Percentiles rank a stretch among this genome's conserved stretches.
Evolutionary conservation across 2,888 invertebrate genomes (phyloP).

Genomic region (Meghimatium bilineatum): DNA sequence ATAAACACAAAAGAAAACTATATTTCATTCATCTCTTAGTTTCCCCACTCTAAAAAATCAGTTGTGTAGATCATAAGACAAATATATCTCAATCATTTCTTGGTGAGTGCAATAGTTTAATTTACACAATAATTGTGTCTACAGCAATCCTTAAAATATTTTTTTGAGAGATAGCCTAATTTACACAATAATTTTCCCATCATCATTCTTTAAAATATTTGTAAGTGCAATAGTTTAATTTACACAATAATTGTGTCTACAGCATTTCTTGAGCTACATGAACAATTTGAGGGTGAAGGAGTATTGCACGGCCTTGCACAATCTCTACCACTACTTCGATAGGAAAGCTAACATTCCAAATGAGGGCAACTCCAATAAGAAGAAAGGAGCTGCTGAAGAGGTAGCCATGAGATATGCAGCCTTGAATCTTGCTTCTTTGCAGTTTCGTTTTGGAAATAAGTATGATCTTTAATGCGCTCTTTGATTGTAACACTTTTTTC

Average conservation of each 20-base stretch:
- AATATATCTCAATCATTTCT: too few species aligned
- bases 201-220: too few species aligned
- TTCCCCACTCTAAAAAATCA: too few species aligned
- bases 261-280: conserved; percentile 93
- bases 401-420: conserved; percentile 87
- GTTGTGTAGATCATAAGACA: too few species aligned
- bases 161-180: too few species aligned
- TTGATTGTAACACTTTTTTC: too few species aligned
- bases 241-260: conserved; percentile 53
- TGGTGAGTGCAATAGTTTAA: too few species aligned
- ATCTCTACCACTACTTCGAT: conserved; percentile 89
- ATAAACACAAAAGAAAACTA: too few species aligned
- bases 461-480: conserved; percentile 72
- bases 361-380: conserved; percentile 54
- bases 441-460: conserved; percentile 90
- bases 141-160: conserved; percentile 92
- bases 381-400: conserved; percentile 71
- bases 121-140: background rate
- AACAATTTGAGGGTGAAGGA: conserved; percentile 92
- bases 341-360: conserved; percentile 75
- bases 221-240: too few species aligned
- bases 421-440: conserved; percentile 91
- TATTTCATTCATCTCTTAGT: too few species aligned
- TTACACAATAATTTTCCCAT: too few species aligned
- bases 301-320: conserved; percentile 89